Base-by-base conservation (phyloP, 2,113 vertebrate genomes). In the Oncorhynchus tshawytscha region DNA sequence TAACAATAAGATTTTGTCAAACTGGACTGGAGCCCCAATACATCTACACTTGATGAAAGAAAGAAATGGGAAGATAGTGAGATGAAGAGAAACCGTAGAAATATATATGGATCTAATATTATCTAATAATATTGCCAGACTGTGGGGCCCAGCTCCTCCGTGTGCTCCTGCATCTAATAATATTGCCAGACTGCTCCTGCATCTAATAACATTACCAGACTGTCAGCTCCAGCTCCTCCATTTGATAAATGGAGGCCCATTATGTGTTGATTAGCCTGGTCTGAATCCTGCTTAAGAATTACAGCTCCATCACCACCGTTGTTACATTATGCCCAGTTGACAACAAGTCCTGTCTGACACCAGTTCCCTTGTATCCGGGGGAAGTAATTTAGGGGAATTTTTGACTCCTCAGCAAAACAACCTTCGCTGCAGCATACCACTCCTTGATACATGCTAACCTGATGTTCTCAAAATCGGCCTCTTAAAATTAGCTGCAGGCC, bases 211-310 rank as follows among this genome's bases (percentile, higher is more conserved):
- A 27, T 34, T 67, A 6, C 66, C 39, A 45, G 39, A 45, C 39
- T 45, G 39, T 45, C 27, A 25, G 39, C 12, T 13, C 48, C 24
- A 59, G 49, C 24, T 31, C 39, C 20, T 45, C 7, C 8, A n/a
- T 34, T 7, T 64, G 29, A 25, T 18, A 62, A 45, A 45, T 45
- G 12, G 54, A n/a, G 2, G 29, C 18, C 20, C 29, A 45, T 64
- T 60, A 13, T 34, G 12, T n/a, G 31, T 31, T 67, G 18, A 72
- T 72, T 72, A 72, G 6, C 16, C 70, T 25, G 51, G 71, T 73
- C 54, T 24, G 29, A 73, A 24, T 16, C 22, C 2, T 39, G 29
- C 51, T 13, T 18, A 1, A 64, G 18, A 48, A 64, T 73, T 5
- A 45, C 54, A 22, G 27, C 20, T 9, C 29, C 18, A 11, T 60